phyloP scores from a whole-genome alignment of 2,888 invertebrate species.

The Tuberolachnus salignus region DNA sequence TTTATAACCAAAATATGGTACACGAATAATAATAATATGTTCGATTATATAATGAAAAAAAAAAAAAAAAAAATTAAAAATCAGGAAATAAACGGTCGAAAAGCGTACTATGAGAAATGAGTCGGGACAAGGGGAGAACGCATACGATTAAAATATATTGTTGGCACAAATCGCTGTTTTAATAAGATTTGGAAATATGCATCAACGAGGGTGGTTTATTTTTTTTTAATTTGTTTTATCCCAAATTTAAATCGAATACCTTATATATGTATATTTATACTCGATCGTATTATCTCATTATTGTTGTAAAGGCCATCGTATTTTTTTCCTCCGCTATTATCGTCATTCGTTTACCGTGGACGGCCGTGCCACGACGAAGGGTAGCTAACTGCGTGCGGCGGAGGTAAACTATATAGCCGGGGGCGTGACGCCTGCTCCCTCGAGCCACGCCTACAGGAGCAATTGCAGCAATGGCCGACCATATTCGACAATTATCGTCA shows the following conservation, averaged over 20 bases:
- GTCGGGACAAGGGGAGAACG: too few species aligned
- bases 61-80: too few species aligned
- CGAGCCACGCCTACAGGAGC: conserved; percentile 39
- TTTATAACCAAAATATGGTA: too few species aligned
- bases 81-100: too few species aligned
- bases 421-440: conserved; percentile 44
- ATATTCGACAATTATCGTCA: conserved; percentile 49
- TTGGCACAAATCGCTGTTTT: not conserved
- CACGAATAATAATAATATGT: not conserved
- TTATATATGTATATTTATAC: conserved; percentile 50
- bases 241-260: conserved; percentile 39
- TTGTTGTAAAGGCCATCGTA: conserved; percentile 38
- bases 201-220: not conserved
- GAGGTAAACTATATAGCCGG: conserved; percentile 20
- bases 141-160: not conserved
- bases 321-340: conserved; percentile 22
- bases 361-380: not conserved
- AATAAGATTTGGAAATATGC: conserved; percentile 9
- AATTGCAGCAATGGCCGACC: conserved; percentile 49
- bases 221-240: not conserved
- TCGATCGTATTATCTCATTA: conserved; percentile 49
- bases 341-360: conserved; percentile 27
- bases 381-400: conserved; percentile 15
- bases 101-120: too few species aligned
- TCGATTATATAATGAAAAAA: not conserved